phyloP scores from a whole-genome alignment of 64 coral and sea anemone species.

The Actinia tenebrosa region DNA sequence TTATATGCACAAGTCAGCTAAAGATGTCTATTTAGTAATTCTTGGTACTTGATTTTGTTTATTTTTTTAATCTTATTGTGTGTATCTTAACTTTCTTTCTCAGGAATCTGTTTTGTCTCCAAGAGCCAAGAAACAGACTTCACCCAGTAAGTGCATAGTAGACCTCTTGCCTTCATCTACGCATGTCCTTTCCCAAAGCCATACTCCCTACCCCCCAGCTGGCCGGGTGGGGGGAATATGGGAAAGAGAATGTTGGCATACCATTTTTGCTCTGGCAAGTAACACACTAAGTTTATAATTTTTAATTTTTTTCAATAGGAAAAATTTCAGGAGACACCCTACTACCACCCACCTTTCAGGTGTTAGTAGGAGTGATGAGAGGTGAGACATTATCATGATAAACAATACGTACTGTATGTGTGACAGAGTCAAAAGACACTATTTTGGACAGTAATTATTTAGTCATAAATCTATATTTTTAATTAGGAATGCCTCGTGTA shows the following conservation, averaged over 20 bases:
- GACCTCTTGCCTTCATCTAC: too few relatives aligned
- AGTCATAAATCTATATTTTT: too few relatives aligned
- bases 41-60: background rate
- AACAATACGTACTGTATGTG: too few relatives aligned
- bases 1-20: background rate
- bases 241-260: too few relatives aligned
- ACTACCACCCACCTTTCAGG: background rate
- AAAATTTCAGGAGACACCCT: constrained; percentile 13
- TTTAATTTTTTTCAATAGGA: background rate
- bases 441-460: too few relatives aligned
- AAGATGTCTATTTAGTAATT: background rate
- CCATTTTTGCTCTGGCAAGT: too few relatives aligned
- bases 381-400: background rate
- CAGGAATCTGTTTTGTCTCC: background rate
- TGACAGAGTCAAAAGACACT: too few relatives aligned
- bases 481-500: too few relatives aligned
- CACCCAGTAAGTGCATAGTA: background rate
- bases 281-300: too few relatives aligned
- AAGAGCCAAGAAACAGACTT: background rate
- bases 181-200: too few relatives aligned
- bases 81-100: background rate
- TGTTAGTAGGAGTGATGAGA: background rate
- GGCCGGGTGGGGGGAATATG: too few relatives aligned
- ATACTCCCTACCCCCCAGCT: too few relatives aligned
- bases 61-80: background rate